Base-by-base conservation (phyloP, 2,888 invertebrate species). In the Leucophenga montana region DNA sequence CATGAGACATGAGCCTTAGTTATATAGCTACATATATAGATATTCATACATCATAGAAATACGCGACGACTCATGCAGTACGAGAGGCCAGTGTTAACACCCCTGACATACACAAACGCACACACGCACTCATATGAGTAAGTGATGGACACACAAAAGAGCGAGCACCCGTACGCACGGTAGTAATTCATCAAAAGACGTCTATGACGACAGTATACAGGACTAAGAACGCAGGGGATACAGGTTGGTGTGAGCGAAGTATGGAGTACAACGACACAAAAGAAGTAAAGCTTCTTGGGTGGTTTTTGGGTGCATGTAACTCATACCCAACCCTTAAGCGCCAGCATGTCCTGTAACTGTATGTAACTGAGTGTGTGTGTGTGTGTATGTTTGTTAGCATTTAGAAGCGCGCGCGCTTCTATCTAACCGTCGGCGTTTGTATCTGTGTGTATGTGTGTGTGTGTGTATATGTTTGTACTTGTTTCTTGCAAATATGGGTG, bases 151-250 rank as follows among this genome's bases (percentile, higher is more conserved):
- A 62, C 11, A 62, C 62, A 73, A 68, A 77, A 84, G 82, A 79
- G 82, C 77, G 77, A 79, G 78, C 78, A 83, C 22, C 39, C 33
- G 22, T 61, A 39, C 75, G 78, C 79, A 73, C 81, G 72, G 50
- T 66, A 71, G 85, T 84, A 85, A 85, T 86, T 85, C 85, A 85
- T 85, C 85, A 85, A 85, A 86, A 80, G 82, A 79, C 82, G 46
- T 64, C 39, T 65, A 48, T 65, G 80, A 82, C 77, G 46, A 31
- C 18, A 48, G 16, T 11, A 8, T 20, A 53, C 57, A 31, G 57
- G 27, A n/a, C n/a, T 14, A 3, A 31, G 79, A 71, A 73, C 71
- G 70, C 72, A 46, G n/a, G n/a, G n/a, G n/a, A n/a, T 71, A 73
- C 72, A 59, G 71, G 78, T 67, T 62, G 74, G 70, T 75, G 61